Evolutionary conservation across 2,888 invertebrate species (phyloP).

Genomic region (Timema cristinae): DNA sequence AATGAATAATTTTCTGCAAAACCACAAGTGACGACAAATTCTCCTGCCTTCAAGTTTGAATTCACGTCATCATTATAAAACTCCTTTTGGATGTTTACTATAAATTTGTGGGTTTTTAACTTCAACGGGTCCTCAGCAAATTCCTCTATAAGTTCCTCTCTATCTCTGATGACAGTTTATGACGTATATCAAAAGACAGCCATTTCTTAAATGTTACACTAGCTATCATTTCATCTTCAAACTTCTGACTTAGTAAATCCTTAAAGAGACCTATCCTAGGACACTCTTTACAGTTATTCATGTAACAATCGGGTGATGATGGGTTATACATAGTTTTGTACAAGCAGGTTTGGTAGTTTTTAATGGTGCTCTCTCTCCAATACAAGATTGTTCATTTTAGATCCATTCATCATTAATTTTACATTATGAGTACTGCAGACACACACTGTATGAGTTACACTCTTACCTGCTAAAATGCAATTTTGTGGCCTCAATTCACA

Average conservation of each 20-base stretch:
- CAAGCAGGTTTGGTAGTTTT: background rate
- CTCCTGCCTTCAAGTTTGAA: background rate
- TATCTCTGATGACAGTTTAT: background rate
- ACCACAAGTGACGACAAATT: background rate
- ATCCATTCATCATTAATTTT: slow-evolving; percentile 5
- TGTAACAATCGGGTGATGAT: background rate
- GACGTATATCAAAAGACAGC: too few relatives aligned
- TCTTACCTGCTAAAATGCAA: slow-evolving; percentile 1
- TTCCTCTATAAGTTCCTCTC: background rate
- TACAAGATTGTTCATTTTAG: slow-evolving; percentile 3
- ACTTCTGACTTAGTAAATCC: slow-evolving; percentile 7
- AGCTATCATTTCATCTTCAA: background rate
- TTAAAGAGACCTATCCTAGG: too few relatives aligned
- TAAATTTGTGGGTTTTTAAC: background rate
- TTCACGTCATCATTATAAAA: background rate
- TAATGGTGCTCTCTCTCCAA: background rate
- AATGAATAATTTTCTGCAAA: slow-evolving; percentile 9
- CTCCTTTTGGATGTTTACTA: background rate
- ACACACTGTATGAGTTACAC: background rate
- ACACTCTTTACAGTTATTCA: background rate
- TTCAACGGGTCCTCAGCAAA: background rate
- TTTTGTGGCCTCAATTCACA: slow-evolving; percentile 6
- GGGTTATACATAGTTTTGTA: background rate
- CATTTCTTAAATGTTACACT: too few relatives aligned
- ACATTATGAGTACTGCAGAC: background rate